Conservation (phyloP, 2,113 vertebrate species). For the Glaucidium brasilianum region DNA sequence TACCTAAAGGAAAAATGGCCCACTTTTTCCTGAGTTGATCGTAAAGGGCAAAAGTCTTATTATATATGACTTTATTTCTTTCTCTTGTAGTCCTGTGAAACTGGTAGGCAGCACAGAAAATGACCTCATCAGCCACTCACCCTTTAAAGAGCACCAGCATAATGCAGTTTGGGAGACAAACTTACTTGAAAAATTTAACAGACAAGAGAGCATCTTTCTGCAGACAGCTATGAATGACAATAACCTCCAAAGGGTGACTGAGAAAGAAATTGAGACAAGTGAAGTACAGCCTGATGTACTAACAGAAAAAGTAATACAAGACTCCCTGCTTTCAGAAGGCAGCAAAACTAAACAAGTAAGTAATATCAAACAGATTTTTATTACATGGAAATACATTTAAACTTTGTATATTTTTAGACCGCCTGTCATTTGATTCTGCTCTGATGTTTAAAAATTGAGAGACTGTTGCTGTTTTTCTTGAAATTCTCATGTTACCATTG, state of each 20-base stretch:
- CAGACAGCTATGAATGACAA: neutral
- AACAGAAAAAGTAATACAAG: constrained; percentile 23
- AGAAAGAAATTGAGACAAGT: constrained; percentile 28
- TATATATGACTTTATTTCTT: neutral
- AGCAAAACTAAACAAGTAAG: constrained; percentile 67
- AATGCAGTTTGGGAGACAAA: neutral
- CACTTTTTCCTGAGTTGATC: neutral
- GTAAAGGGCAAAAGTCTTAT: neutral
- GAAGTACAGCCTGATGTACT: constrained; percentile 41
- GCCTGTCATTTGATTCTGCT: neutral
- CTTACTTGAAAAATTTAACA: neutral
- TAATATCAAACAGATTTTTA: neutral
- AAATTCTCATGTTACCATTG: neutral
- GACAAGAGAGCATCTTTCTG: constrained; percentile 33
- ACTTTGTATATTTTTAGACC: neutral
- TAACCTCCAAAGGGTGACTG: neutral
- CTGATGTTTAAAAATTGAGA: neutral
- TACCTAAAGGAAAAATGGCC: neutral
- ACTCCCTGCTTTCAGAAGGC: constrained; percentile 9
- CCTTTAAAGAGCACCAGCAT: constrained; percentile 4
- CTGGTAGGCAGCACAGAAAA: constrained; percentile 18
- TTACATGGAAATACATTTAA: neutral
- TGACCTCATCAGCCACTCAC: neutral
- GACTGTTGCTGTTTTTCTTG: neutral
- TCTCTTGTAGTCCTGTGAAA: constrained; percentile 55